Base-by-base conservation (phyloP, 2,797 vertebrate genomes). In the Rhinophrynus dorsalis region DNA sequence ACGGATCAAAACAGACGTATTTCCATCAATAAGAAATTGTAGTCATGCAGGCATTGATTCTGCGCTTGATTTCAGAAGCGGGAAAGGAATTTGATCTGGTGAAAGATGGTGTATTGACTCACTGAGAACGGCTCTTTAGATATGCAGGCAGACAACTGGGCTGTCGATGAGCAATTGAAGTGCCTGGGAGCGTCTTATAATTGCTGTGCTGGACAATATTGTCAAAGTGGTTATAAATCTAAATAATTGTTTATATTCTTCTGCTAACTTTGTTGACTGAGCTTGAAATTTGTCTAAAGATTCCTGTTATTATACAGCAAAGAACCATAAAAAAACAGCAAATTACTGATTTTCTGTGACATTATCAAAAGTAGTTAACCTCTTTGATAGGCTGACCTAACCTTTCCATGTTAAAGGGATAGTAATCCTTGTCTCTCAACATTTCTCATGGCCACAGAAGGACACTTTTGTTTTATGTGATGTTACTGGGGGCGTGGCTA, bases 11-110 rank as follows among this genome's bases (percentile, higher is more conserved):
- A 23, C 12, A 29, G 0, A 15, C 42, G 6, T 10, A 29, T 20
- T 67, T 40, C 48, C 5, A 50, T 35, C 30, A 40, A 48, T 3
- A 42, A 55, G 52, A 35, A 32, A 17, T 20, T 18, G 27, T 17
- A 26, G 37, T 21, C 21, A 44, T 44, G 20, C 21, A 15, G 21
- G 5, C 35, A 66, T 72, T 20, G 15, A 72, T 66, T 42, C n/a
- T 27, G 45, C 2, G 26, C 26, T 59, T 40, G 54, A 57, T 44
- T 29, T 37, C 32, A 57, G 6, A 26, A 35, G 17, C 1, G 26
- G 55, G 35, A 50, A 20, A 30, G 45, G 35, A 72, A 66, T 66
- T 58, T 42, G 45, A 52, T 42, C 27, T 30, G 45, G 55, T 18
- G 20, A 66, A 50, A 24, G 6, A 42, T 13, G 26, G 10, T 10